Evolutionary conservation across 2,113 vertebrate genomes (phyloP), one percentile per base, ranked within the genome.

Genomic region (Empidonax traillii): DNA sequence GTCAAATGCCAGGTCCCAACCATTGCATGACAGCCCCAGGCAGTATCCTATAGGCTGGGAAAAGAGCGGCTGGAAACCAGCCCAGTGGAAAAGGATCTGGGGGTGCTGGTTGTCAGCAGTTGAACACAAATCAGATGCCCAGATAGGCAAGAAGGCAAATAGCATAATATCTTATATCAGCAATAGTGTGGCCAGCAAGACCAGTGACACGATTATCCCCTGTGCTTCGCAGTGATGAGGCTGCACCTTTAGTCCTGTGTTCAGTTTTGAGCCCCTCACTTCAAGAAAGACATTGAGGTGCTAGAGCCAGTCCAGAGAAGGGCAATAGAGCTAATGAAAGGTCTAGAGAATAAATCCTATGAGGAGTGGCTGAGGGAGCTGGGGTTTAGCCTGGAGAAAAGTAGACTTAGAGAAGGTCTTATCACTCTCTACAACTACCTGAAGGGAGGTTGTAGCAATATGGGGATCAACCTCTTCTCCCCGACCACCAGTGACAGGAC

Each of bases 1-100:
- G 8, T 4, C 17, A 2, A 37, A 17, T 2, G 14, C 31, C 0
- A 0, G 4, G 31, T 37, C 37, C 43, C 27, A 43, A 41, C 43
- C 5, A 2, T 37, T 44, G 21, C 10, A 7, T 52, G 14, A 37
- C 27, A 77, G 2, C 21, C 18, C 18, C 53, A 77, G 28, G 37
- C 22, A 52, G 46, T 59, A n/a, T 0, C 3, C 37, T 65, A 44
- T 39, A 52, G 73, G 25, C 37, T 86, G 62, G 44, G 44, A 20
- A 0, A 37, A 68, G 73, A 37, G 33, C 2, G 55, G 17, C 37
- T 52, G 55, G 37, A 77, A 87, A 33, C 17, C 5, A 10, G 8
- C 8, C 22, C 8, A 39, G 24, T 18, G 12, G 37, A 62, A 62
- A 39, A 67, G 44, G 35, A 8, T 1, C 52, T 67, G 72, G 15